Evolutionary conservation across 2,797 vertebrate genomes (phyloP), one percentile per base, ranked within the genome.

Genomic region (Ciconia nigra): DNA sequence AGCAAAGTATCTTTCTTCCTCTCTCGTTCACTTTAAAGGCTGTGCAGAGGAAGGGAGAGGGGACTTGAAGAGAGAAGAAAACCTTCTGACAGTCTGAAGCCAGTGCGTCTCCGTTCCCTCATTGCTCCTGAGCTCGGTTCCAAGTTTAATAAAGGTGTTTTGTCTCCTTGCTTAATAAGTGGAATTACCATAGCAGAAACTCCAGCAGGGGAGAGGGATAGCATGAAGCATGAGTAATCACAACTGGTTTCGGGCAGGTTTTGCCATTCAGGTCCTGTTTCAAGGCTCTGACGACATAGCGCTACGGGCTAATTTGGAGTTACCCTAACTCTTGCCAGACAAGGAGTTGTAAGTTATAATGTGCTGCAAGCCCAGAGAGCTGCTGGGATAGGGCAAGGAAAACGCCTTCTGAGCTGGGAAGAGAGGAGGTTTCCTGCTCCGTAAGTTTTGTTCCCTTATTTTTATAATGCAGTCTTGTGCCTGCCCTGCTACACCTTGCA

Each of bases 101-200:
- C 87, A 66, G 71, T n/a, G 6, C 55, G 70, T 52, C 52, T 70
- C 9, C 0, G 33, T 70, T 61, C 83, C 31, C 59, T 76, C 86
- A 44, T 9, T 62, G 83, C 83, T 93, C 74, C 81, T 0, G 0
- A 94, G 78, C 81, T 69, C 4, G 2, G 41, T 65, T 94, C 94
- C 94, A 95, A 93, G 57, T 89, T 93, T 88, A 89, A 95, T 86
- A 92, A 92, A 93, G 78, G 74, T 96, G 76, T 96, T 97, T 95
- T 78, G 93, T 93, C 94, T 96, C 90, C 47, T 78, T 72, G 52
- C 90, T 83, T 95, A 81, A 69, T 85, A 84, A 91, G 90, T 52
- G 72, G 89, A 93, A 97, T 93, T 96, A 91, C 94, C 86, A 93
- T 51, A 91, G 89, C 90, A 95, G 90, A 97, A 97, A 96, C 89